Evolutionary conservation across 2,797 vertebrate genomes (phyloP), one percentile per base, ranked within the genome.

Genomic region (Silurus lanzhouensis): DNA sequence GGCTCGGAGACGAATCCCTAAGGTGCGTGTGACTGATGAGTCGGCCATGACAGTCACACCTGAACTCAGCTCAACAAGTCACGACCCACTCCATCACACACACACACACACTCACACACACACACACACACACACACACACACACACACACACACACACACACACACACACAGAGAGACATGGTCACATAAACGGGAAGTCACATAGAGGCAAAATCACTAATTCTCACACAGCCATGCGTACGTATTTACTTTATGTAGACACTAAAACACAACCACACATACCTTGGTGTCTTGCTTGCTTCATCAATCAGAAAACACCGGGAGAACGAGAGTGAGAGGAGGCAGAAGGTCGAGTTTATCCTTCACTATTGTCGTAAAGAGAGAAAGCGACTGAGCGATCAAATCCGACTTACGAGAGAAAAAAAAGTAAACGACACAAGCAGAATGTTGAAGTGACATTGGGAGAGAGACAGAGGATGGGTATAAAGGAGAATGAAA

Each of bases 261-360:
- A 27, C 27, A 78, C 8, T 38, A 60, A 61, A 27, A 76, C 48
- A 60, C 48, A 58, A 31, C 60, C 22, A 85, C 66, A 70, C 38
- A 46, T 14, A 27, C 44, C 1, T 1, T 10, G 6, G 67, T 63
- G 84, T 84, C 85, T 67, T 86, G 38, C 66, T 48, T 57, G 66
- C 83, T 89, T 84, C 88, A 86, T 90, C 89, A 89, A 86, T 89
- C 88, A 87, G 76, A 74, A 86, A 89, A 77, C 57, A 82, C 84
- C 83, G 81, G 83, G 83, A 64, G 85, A 77, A 60, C 63, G 9
- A 27, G 66, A 86, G 81, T 71, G 22, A 55, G 19, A 68, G 61
- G 70, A 27, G 64, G 52, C 82, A 89, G 87, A 90, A 90, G 88
- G 89, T 92, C 85, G 83, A 31, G 75, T 82, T 74, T 82, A 88